Evolutionary conservation across 2,888 invertebrate species (phyloP), one percentile per base, ranked within the genome.

Genomic region (Tetheella fluctuosa): DNA sequence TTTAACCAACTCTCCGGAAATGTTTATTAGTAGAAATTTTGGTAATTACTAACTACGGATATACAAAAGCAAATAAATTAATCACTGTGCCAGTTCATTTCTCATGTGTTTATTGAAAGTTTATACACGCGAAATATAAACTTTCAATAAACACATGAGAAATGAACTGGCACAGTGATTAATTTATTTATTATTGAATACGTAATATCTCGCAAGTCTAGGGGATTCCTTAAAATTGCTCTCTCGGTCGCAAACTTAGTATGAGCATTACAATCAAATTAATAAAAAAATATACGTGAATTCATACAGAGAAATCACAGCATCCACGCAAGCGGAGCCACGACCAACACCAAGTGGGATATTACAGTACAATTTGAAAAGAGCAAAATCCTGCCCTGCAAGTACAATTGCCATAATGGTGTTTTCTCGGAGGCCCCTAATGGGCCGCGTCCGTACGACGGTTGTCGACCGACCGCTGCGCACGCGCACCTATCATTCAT

Each of bases 371-470:
- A 48, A 48, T 48, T 48, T 48, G 48, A 48, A 48, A 20, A 58
- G 54, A 30, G 52, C 58, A 34, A 34, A 55, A 37, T 37, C 23
- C 34, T 55, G 30, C 30, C 54, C 54, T 34, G 65, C 73, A 63
- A 69, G 68, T 75, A 74, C 79, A 80, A 79, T 77, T 79, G 81
- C 74, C 68, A 66, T 81, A 81, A 84, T 80, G 77, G 70, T 70
- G 61, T 74, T 76, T 80, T 82, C 84, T 83, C 76, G 71, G 73
- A 76, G 71, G 48, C 58, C 67, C 65, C 68, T 81, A 84, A 85
- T 85, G 75, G 77, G 70, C 67, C 67, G 66, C 77, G 80, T 79
- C 83, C 81, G 81, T 70, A 62, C 61, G 61, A 48, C 20, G 20
- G 48, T 48, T 48, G 48, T 48, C 48, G 17, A 48, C 42, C 42